A percentile compares a stretch with the other conserved stretches of the same genome.
phyloP scores from a whole-genome alignment of 1,140 invertebrate genomes.

The Drosophila sp. region DNA sequence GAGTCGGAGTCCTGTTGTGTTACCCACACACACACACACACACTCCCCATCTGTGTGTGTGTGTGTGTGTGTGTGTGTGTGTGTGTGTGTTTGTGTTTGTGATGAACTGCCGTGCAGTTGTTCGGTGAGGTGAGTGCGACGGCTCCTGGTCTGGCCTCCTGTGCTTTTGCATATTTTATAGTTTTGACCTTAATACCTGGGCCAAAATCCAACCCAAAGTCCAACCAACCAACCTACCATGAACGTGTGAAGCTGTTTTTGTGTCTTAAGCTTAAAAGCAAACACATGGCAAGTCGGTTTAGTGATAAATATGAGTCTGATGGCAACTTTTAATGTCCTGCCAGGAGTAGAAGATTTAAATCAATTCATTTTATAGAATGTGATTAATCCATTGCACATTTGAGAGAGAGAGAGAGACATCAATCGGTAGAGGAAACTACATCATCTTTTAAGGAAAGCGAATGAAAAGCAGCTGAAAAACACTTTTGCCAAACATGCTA shows the following conservation, averaged over 20 bases:
- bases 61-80: background rate
- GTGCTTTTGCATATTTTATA: conserved; percentile 75
- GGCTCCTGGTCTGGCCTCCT: conserved; percentile 32
- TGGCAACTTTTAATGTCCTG: conserved; percentile 7
- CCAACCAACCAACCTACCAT: conserved; percentile 35
- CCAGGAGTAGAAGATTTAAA: background rate
- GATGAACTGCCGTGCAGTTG: conserved; percentile 42
- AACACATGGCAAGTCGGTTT: conserved; percentile 39
- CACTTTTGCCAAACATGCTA: conserved; percentile 53
- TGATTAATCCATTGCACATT: conserved; percentile 24
- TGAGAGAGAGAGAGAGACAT: background rate
- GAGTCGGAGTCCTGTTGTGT: conserved; percentile 16
- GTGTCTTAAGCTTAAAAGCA: conserved; percentile 63
- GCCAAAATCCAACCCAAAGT: conserved; percentile 26
- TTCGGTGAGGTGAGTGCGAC: conserved; percentile 27
- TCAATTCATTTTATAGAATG: conserved; percentile 3
- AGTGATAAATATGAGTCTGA: conserved; percentile 6
- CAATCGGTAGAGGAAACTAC: background rate
- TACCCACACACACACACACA: background rate
- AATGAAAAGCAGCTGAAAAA: conserved; percentile 27
- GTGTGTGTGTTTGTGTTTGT: conserved; percentile 49
- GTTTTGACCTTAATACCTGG: conserved; percentile 74
- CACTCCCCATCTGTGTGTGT: background rate
- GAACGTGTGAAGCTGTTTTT: conserved; percentile 72
- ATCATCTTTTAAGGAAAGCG: conserved; percentile 20